phyloP scores from a whole-genome alignment of 2,797 vertebrate species.

The Xenopus petersii region DNA sequence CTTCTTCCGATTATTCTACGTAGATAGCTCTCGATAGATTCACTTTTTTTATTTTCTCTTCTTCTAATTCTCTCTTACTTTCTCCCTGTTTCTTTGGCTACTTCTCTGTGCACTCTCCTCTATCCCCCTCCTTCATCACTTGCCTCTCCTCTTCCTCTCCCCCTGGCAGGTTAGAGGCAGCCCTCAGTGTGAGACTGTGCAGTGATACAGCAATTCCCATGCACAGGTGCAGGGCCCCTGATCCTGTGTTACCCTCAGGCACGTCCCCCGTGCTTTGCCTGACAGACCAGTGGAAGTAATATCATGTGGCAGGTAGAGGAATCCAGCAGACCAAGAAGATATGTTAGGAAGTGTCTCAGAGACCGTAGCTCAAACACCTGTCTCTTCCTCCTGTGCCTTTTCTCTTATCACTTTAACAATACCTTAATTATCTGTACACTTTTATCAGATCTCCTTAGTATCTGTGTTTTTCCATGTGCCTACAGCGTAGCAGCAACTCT shows the following conservation, averaged over 20 bases:
- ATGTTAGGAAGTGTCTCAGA: slow-evolving; percentile 60
- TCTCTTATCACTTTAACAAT: slow-evolving; percentile 6
- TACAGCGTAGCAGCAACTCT: too few relatives aligned
- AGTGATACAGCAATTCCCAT: slow-evolving; percentile 63
- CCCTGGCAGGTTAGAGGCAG: slow-evolving; percentile 43
- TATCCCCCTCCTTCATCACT: slow-evolving; percentile 35
- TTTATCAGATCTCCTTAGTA: not conserved
- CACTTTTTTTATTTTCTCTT: too few relatives aligned
- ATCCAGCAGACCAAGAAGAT: slow-evolving; percentile 64
- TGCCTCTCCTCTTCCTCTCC: slow-evolving; percentile 31
- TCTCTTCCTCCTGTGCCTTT: slow-evolving; percentile 26
- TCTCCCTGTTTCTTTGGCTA: not conserved
- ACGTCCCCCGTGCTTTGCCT: slow-evolving; percentile 63
- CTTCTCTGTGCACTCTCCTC: not conserved
- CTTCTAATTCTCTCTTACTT: not conserved
- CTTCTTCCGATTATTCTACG: too few relatives aligned
- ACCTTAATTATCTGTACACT: not conserved
- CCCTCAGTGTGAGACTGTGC: slow-evolving; percentile 46
- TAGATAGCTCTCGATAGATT: too few relatives aligned
- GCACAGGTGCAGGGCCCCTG: slow-evolving; percentile 78
- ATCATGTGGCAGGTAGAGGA: slow-evolving; percentile 80
- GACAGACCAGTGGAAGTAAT: slow-evolving; percentile 81
- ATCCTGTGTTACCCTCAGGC: slow-evolving; percentile 61
- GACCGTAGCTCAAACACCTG: slow-evolving; percentile 56
- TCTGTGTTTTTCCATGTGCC: too few relatives aligned